These are phyloP conservation scores for Doryteuthis pealeii DNA, from an alignment of 1,140 invertebrate genomes.

Conservation along the genomic window DNA sequence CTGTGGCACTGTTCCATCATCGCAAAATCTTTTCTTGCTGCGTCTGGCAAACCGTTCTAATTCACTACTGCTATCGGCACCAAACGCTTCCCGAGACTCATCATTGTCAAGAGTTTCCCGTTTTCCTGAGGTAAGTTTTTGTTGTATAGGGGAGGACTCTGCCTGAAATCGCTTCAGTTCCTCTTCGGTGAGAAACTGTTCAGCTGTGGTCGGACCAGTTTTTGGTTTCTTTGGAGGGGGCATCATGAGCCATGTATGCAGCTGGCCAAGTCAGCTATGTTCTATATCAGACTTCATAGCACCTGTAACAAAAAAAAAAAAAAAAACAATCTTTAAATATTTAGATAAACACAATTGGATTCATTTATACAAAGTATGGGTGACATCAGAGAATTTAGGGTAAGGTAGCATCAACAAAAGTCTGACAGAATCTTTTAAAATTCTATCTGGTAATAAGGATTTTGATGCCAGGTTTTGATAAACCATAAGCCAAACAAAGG, in stretches of 20 bases:
- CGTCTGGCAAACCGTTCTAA: neutral
- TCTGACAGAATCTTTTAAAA: no score
- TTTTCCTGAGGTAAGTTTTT: conserved; percentile 8
- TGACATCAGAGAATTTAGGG: no score
- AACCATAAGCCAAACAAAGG: no score
- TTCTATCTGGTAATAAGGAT: no score
- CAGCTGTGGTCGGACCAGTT: conserved; percentile 40
- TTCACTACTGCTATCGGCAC: neutral
- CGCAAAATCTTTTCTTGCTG: neutral
- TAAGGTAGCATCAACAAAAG: no score
- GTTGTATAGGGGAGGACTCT: conserved; percentile 1
- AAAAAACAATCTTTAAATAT: neutral
- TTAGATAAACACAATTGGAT: no score
- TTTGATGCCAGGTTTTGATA: no score
- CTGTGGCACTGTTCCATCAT: neutral
- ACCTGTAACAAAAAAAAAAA: neutral
- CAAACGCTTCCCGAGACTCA: neutral
- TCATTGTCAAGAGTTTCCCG: neutral
- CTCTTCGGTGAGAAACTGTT: conserved; percentile 45
- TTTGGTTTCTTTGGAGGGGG: conserved; percentile 50
- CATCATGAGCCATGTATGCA: conserved; percentile 29
- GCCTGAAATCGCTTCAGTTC: conserved; percentile 21
- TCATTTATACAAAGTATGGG: no score
- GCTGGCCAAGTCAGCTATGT: neutral
- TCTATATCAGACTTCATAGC: neutral